Conservation (phyloP, 1,140 invertebrate species). For the Neodiprion fabricii region DNA sequence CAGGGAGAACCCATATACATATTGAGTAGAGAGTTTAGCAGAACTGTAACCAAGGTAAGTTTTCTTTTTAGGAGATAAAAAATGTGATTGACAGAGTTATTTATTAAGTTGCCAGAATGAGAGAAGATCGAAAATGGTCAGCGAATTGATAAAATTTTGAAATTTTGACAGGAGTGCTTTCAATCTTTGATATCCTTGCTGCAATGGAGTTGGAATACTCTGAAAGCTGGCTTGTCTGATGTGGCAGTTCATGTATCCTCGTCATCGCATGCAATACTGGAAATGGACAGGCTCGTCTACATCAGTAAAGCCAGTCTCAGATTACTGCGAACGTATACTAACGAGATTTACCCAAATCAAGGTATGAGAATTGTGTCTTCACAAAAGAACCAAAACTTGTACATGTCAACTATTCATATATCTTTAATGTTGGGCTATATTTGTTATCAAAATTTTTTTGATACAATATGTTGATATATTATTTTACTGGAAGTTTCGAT, state of each 20-base stretch:
- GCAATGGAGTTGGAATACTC: slow-evolving; percentile 82
- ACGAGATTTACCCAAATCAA: slow-evolving; percentile 87
- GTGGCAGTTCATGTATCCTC: slow-evolving; percentile 53
- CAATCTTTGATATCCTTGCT: slow-evolving; percentile 81
- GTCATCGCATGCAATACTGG: slow-evolving; percentile 64
- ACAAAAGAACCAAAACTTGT: too few species aligned
- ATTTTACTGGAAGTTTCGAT: too few species aligned
- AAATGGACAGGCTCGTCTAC: slow-evolving; percentile 86
- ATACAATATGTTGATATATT: too few species aligned
- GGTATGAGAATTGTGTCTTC: slow-evolving; percentile 38
- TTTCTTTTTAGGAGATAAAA: not conserved
- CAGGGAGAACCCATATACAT: slow-evolving; percentile 76
- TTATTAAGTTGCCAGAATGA: not conserved
- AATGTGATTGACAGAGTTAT: slow-evolving; percentile 26
- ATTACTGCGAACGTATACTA: slow-evolving; percentile 83
- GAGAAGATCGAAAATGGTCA: too few species aligned
- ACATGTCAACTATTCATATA: too few species aligned
- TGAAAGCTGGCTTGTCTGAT: slow-evolving; percentile 72
- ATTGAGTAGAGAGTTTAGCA: slow-evolving; percentile 78
- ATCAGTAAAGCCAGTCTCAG: slow-evolving; percentile 84
- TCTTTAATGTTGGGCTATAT: too few species aligned
- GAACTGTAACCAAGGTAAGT: slow-evolving; percentile 73
- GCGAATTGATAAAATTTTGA: not conserved
- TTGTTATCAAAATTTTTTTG: too few species aligned
- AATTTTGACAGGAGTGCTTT: slow-evolving; percentile 73